Percentiles rank a stretch among this genome's conserved stretches.
phyloP scores from a whole-genome alignment of 2,888 invertebrate species.

The Bhutanitis thaidina region DNA sequence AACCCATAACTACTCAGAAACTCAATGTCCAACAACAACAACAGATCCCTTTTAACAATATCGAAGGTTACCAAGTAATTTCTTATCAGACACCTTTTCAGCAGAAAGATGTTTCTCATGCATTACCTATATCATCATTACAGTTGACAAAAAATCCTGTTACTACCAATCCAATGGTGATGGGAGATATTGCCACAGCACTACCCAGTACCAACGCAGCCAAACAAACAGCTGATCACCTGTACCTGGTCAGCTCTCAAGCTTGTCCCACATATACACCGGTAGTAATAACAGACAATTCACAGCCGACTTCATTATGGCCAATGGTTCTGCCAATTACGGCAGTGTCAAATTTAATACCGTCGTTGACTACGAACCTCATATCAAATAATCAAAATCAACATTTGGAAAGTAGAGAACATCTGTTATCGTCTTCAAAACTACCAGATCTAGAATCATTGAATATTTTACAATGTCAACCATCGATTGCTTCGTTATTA shows the following conservation, averaged over 20 bases:
- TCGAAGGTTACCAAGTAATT: slow-evolving; percentile 12
- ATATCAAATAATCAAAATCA: slow-evolving; percentile 1
- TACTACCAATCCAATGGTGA: slow-evolving; percentile 13
- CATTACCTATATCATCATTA: not conserved
- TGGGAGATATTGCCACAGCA: slow-evolving; percentile 5
- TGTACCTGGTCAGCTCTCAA: slow-evolving; percentile 14
- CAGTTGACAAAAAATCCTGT: slow-evolving; percentile 24
- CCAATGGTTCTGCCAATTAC: not conserved
- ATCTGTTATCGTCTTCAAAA: slow-evolving; percentile 1
- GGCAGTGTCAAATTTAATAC: not conserved
- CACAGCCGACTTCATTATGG: not conserved
- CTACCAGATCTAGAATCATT: slow-evolving; percentile 7
- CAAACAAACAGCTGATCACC: slow-evolving; percentile 5
- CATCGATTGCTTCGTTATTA: slow-evolving; percentile 15
- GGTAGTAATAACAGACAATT: slow-evolving; percentile 6
- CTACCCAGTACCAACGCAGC: not conserved
- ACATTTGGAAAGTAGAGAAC: not conserved
- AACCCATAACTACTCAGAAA: slow-evolving; percentile 6
- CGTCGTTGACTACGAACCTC: not conserved
- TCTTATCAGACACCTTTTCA: slow-evolving; percentile 16
- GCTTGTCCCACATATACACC: slow-evolving; percentile 18
- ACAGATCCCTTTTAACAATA: slow-evolving; percentile 10
- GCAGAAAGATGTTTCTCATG: not conserved
- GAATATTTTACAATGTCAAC: slow-evolving; percentile 12
- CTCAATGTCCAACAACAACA: not conserved